Conservation (phyloP, 2,797 vertebrate species). For the Coregonus sp. region DNA sequence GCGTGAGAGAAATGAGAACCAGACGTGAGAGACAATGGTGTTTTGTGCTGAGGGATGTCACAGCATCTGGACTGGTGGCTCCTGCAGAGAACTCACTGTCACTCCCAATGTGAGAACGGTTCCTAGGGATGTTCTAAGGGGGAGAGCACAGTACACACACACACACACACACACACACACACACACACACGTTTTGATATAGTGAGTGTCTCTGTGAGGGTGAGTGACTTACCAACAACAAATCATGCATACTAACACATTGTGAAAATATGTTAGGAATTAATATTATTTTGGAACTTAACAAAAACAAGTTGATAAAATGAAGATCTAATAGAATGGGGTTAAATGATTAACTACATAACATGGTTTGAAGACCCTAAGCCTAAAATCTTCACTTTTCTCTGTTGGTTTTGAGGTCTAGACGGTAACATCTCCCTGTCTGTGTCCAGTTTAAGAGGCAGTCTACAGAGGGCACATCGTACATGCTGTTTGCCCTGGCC, state of each 20-base stretch:
- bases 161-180: not conserved
- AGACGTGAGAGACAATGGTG: conserved; percentile 53
- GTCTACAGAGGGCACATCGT: conserved; percentile 73
- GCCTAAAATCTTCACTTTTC: not conserved
- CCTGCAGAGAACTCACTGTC: not conserved
- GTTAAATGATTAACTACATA: too few relatives aligned
- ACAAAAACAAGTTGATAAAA: not conserved
- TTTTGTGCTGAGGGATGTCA: conserved; percentile 44
- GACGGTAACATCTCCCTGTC: not conserved
- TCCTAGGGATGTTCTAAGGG: too few relatives aligned
- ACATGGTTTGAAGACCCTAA: too few relatives aligned
- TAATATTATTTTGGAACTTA: not conserved
- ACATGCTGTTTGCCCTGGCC: conserved; percentile 69
- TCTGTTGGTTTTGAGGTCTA: not conserved
- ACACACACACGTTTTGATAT: not conserved
- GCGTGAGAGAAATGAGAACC: conserved; percentile 48
- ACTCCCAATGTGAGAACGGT: not conserved
- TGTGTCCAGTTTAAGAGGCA: conserved; percentile 64
- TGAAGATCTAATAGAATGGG: too few relatives aligned
- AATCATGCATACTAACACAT: too few relatives aligned
- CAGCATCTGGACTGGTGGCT: not conserved
- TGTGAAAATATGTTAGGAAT: too few relatives aligned
- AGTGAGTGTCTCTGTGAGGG: too few relatives aligned
- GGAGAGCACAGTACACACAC: not conserved
- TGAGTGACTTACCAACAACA: not conserved